Evolutionary conservation across 2,888 invertebrate genomes (phyloP), one percentile per base, ranked within the genome.

Genomic region (Escarpia spicata): DNA sequence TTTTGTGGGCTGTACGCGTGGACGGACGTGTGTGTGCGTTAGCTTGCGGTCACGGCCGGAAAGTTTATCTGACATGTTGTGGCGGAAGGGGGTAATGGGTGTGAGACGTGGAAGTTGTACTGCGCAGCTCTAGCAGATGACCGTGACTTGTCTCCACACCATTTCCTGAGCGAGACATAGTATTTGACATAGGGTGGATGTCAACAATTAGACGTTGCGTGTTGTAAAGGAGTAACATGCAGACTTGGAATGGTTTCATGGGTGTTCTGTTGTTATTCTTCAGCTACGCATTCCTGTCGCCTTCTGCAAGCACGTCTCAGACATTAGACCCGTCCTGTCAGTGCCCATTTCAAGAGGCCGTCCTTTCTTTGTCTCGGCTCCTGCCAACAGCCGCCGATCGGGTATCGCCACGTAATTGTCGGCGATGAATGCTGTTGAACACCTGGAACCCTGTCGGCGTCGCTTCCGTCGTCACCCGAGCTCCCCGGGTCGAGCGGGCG

Each of bases 391-490:
- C 52, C 52, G 52, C 75, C 75, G 75, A 75, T 75, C 26, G 19
- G 75, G 75, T 75, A 75, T 75, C n/a, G 75, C 75, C 75, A 75
- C 75, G 19, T 75, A 75, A 75, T 26, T 75, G 75, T 19, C 75
- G 75, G 75, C 75, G 75, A 75, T 75, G 75, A 75, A 75, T 75
- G 75, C 75, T 75, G 75, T 19, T 26, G 75, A 75, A 75, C 75
- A 75, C 75, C 75, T 75, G 75, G 75, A 75, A 75, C 75, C 75
- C n/a, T 6, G 75, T 75, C 75, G 19, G 75, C 75, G 75, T 75
- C 75, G 75, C 75, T 75, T 75, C 75, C 75, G 75, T 75, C 75
- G 75, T 75, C 75, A 75, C 75, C 75, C 75, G 75, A 75, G 75
- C 75, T 75, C 75, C n/a, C 26, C 75, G 75, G 75, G 75, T 75